These are phyloP conservation scores for Willisornis vidua DNA, from an alignment of 2,113 vertebrate species.

Conservation along the genomic window DNA sequence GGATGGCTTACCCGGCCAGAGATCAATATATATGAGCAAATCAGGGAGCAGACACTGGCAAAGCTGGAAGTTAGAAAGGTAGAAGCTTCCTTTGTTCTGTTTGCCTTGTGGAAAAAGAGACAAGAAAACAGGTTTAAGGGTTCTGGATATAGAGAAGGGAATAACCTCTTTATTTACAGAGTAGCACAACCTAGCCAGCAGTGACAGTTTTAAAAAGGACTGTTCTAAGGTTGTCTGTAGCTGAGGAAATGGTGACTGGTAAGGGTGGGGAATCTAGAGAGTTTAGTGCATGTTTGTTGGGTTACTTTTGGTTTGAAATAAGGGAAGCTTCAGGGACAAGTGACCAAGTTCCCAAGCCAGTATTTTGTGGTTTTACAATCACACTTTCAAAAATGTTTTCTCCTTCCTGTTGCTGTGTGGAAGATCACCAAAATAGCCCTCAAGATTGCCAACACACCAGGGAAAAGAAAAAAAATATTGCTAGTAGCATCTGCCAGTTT, in stretches of 20 bases:
- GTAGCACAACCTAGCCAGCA: not conserved
- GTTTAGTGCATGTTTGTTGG: not conserved
- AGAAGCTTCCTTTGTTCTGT: not conserved
- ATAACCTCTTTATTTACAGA: not conserved
- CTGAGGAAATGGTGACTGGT: not conserved
- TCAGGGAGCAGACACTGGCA: accelerated
- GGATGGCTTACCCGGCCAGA: not conserved
- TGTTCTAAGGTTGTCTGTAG: not conserved
- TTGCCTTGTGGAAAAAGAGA: not conserved
- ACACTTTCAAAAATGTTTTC: constrained; percentile 59
- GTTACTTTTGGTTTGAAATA: constrained; percentile 26
- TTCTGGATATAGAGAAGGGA: not conserved
- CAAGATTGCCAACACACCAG: not conserved
- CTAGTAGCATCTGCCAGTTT: not conserved
- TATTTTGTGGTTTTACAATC: constrained; percentile 61
- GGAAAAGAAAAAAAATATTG: not conserved
- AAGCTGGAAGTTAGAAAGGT: not conserved
- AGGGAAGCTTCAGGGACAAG: not conserved
- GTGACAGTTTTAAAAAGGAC: not conserved
- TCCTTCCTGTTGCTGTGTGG: constrained; percentile 33
- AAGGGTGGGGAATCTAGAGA: not conserved
- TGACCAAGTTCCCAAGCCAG: constrained; percentile 12
- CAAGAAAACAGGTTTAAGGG: not conserved
- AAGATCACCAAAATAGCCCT: constrained; percentile 49
- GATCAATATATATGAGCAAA: not conserved